These are phyloP conservation scores for Eulemur albifrons DNA, from an alignment of 2,797 vertebrate species.

Conservation along the genomic window DNA sequence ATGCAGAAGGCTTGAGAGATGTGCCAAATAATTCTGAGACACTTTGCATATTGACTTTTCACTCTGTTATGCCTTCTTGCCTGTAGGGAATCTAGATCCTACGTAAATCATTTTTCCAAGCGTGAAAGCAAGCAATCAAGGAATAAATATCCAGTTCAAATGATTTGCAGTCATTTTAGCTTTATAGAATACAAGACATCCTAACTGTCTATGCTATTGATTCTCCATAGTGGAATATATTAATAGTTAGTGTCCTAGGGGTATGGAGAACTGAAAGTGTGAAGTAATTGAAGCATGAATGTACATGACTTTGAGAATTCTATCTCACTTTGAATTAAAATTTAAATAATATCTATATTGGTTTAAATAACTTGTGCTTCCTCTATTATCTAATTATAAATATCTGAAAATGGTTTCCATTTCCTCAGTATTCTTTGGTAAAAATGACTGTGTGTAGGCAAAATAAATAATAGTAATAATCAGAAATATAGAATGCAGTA, in stretches of 20 bases:
- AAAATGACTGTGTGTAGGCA: neutral
- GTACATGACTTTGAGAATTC: neutral
- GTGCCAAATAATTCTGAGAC: neutral
- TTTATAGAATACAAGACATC: neutral
- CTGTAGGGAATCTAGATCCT: neutral
- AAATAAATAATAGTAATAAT: neutral
- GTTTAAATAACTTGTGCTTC: neutral
- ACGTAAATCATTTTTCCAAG: neutral
- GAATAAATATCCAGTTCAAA: neutral
- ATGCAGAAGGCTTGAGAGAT: neutral
- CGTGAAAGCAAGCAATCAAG: neutral
- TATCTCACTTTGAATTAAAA: neutral
- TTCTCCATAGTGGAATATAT: neutral
- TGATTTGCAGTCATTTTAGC: neutral
- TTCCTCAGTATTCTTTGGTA: neutral
- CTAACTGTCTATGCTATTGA: neutral
- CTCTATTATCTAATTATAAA: neutral
- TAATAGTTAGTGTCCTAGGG: neutral
- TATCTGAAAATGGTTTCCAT: neutral
- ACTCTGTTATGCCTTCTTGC: neutral
- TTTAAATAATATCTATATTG: conserved; percentile 26
- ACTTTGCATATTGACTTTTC: neutral
- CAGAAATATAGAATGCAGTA: neutral
- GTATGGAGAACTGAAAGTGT: neutral
- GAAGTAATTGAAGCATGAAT: neutral